These are phyloP conservation scores for Deilephila elpenor DNA, from an alignment of 2,888 invertebrate genomes.

Conservation along the genomic window DNA sequence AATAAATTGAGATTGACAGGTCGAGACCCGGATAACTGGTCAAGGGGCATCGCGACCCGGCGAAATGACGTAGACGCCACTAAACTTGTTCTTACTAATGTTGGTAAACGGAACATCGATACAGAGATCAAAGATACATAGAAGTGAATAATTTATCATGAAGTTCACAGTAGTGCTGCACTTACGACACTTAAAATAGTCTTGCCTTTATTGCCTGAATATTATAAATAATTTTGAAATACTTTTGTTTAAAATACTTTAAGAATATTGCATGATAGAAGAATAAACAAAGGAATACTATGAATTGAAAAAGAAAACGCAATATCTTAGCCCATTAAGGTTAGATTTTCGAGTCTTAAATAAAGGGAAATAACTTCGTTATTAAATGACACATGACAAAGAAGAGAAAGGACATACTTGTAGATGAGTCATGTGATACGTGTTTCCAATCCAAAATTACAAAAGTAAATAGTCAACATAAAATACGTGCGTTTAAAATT, in stretches of 20 bases:
- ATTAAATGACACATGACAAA: neutral
- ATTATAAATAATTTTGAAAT: no score
- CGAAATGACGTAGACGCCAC: conserved; percentile 5
- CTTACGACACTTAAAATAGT: neutral
- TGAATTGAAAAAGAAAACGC: no score
- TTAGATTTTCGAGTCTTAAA: no score
- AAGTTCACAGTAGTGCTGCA: neutral
- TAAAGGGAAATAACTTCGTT: no score
- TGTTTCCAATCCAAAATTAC: neutral
- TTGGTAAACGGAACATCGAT: neutral
- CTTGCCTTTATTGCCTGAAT: neutral
- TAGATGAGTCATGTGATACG: neutral
- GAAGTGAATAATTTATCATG: neutral
- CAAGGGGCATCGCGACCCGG: conserved; percentile 14
- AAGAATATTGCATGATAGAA: neutral
- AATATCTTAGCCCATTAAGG: no score
- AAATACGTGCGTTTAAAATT: neutral
- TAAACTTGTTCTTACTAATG: neutral
- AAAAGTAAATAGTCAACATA: no score
- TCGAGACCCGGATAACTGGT: conserved; percentile 22
- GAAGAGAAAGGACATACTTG: neutral
- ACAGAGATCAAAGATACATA: neutral
- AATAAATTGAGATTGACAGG: conserved; percentile 24
- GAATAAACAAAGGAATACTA: neutral
- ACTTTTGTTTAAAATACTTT: neutral